phyloP scores from a whole-genome alignment of 1,140 invertebrate genomes.

The Drosophila sucinea region DNA sequence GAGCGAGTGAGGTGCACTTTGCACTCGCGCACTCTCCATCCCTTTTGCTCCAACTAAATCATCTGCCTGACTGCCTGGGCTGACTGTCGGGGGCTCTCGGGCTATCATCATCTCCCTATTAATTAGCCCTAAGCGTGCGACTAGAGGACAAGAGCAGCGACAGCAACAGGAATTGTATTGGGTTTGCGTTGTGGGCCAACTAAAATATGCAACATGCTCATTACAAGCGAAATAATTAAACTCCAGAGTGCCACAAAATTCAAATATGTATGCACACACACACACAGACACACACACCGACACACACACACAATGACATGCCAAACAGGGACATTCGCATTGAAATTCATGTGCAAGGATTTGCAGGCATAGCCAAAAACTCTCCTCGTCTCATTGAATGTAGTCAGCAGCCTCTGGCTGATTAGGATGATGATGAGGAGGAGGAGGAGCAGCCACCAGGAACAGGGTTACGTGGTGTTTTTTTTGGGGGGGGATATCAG shows the following conservation, averaged over 20 bases:
- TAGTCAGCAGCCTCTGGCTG: neutral
- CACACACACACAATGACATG: neutral
- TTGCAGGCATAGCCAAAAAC: constrained; percentile 3
- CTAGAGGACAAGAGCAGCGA: constrained; percentile 22
- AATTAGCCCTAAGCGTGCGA: constrained; percentile 60
- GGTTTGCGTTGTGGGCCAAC: constrained; percentile 1
- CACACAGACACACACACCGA: neutral
- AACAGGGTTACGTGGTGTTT: neutral
- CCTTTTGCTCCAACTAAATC: constrained; percentile 12
- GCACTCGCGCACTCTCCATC: neutral
- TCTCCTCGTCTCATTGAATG: constrained; percentile 6
- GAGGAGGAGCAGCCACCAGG: neutral
- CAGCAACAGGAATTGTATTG: neutral
- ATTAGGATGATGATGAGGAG: neutral
- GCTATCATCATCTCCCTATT: constrained; percentile 45
- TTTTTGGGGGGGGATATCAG: constrained; percentile 14
- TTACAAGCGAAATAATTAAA: constrained; percentile 73
- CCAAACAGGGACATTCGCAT: neutral
- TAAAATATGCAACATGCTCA: constrained; percentile 72
- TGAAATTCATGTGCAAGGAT: constrained; percentile 7
- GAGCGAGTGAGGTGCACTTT: neutral
- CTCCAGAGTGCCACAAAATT: constrained; percentile 66
- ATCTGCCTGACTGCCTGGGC: constrained; percentile 12
- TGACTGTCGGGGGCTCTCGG: neutral
- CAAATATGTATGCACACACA: constrained; percentile 46